A percentile compares a stretch with the other conserved stretches of the same genome.
Conservation (phyloP, 2,797 vertebrate species). For the Coregonus sp. region DNA sequence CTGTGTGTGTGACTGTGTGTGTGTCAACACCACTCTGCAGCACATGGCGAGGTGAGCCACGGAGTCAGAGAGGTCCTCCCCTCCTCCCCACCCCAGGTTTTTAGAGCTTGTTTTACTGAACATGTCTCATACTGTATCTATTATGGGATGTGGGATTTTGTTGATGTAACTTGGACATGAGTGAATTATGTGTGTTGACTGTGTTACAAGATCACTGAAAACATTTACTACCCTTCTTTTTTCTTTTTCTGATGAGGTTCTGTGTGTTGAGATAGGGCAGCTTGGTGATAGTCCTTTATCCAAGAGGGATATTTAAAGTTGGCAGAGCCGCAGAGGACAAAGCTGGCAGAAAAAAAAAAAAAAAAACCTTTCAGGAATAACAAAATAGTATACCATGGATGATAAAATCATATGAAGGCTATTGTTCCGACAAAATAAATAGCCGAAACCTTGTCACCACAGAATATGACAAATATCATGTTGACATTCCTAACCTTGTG, state of each 20-base stretch:
- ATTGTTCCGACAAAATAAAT: background rate
- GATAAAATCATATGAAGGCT: background rate
- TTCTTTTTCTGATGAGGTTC: background rate
- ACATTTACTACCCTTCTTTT: background rate
- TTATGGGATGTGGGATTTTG: background rate
- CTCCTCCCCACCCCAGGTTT: too few species aligned
- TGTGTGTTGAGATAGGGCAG: background rate
- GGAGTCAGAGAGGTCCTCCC: background rate
- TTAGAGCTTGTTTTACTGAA: background rate
- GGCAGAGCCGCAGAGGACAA: background rate
- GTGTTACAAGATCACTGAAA: background rate
- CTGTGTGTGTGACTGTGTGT: background rate
- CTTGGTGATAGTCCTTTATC: background rate
- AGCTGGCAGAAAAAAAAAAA: background rate
- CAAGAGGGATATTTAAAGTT: background rate
- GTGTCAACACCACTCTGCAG: background rate
- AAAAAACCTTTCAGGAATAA: background rate
- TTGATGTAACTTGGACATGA: background rate
- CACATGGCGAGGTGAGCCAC: slow-evolving; percentile 2
- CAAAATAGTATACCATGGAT: background rate
- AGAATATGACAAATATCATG: background rate
- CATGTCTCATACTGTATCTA: background rate
- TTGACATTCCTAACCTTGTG: background rate
- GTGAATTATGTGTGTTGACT: background rate
- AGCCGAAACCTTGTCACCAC: background rate